A percentile compares a stretch with the other conserved stretches of the same genome.
Conservation (phyloP, 1,140 invertebrate species). For the Drosophila ficusphila region DNA sequence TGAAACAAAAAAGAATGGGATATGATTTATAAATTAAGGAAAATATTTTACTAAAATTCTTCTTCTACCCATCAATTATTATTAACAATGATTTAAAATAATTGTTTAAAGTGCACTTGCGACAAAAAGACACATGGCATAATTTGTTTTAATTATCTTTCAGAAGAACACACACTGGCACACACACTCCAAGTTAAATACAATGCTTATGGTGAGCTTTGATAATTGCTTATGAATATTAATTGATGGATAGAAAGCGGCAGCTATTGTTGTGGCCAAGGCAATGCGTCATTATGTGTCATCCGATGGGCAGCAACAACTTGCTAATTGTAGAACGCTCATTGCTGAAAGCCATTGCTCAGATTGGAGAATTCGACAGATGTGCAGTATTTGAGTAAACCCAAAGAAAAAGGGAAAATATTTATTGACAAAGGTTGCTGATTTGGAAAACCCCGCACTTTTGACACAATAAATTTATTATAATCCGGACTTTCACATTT, state of each 20-base stretch:
- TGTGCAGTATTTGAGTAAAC: slow-evolving; percentile 9
- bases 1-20: neutral
- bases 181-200: slow-evolving; percentile 1
- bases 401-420: neutral
- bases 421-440: neutral
- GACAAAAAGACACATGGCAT: slow-evolving; percentile 62
- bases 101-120: slow-evolving; percentile 10
- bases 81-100: no score
- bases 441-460: neutral
- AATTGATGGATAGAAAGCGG: slow-evolving; percentile 61
- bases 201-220: slow-evolving; percentile 29
- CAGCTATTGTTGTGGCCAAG: slow-evolving; percentile 11
- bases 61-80: no score
- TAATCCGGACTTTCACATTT: no score
- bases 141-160: slow-evolving; percentile 74
- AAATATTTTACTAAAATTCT: no score
- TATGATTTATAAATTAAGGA: neutral
- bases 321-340: slow-evolving; percentile 3
- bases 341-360: neutral
- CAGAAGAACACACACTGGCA: slow-evolving; percentile 14
- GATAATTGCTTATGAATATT: slow-evolving; percentile 71
- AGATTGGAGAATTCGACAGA: slow-evolving; percentile 3
- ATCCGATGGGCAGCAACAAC: slow-evolving; percentile 23
- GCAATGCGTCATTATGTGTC: slow-evolving; percentile 61
- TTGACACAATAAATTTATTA: neutral